Percentiles rank a stretch among this genome's conserved stretches.
Conservation (phyloP, 53 echinoderm and acorn worm genomes). For the Patiria pectinifera region DNA sequence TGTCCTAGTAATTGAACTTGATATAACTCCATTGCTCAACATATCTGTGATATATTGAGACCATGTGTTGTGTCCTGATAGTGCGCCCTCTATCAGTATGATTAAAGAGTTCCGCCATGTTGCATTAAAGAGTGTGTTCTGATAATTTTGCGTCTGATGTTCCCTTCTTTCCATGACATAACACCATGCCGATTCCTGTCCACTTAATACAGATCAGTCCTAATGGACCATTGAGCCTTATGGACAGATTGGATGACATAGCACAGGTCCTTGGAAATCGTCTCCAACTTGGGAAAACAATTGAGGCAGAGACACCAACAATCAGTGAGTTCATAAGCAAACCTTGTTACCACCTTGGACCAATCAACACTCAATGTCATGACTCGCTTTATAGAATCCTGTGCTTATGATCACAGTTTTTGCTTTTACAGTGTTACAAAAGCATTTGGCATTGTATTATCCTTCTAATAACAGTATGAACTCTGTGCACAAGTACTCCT, state of each 20-base stretch:
- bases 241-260: constrained; percentile 32
- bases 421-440: too few species aligned
- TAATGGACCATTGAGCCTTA: constrained; percentile 29
- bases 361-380: too few species aligned
- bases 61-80: neutral
- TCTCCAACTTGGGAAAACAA: neutral
- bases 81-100: neutral
- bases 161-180: too few species aligned
- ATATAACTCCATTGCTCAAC: neutral
- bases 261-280: constrained; percentile 10
- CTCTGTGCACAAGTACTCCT: too few species aligned
- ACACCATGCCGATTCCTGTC: neutral
- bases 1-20: neutral
- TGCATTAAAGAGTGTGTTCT: too few species aligned
- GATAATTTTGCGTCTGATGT: too few species aligned
- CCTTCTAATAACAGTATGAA: too few species aligned
- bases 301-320: constrained; percentile 9
- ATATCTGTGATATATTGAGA: neutral
- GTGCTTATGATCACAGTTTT: neutral
- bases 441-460: too few species aligned
- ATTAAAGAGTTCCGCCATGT: too few species aligned
- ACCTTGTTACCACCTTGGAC: neutral
- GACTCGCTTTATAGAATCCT: neutral
- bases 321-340: constrained; percentile 17
- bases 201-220: neutral